Base-by-base conservation (phyloP, 2,888 invertebrate genomes). In the Drosophila cyrtoloma region DNA sequence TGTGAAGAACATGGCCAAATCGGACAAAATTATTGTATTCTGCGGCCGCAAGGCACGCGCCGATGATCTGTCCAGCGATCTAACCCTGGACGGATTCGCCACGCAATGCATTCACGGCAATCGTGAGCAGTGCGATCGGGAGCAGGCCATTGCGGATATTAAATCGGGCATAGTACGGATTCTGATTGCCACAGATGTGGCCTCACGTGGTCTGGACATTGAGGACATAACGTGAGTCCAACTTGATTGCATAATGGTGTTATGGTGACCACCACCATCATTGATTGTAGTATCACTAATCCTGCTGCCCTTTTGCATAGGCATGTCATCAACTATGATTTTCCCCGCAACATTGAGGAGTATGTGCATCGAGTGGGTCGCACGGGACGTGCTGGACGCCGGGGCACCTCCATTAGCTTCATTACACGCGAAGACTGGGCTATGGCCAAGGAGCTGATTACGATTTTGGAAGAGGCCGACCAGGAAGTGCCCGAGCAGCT, bases 101-200 rank as follows among this genome's bases (percentile, higher is more conserved):
- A 96, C 96, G 77, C 96, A 97, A 92, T 96, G 97, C 67, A 96
- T 99, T 78, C 99, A 99, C 93, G 98, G 99, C 19, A 97, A 97
- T 88, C 95, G 98, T 61, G 98, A 98, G 30, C 98, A 97, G 90
- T 85, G 88, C 52, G 97, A 97, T 84, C 94, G 97, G 44, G 97
- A 97, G 89, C 96, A 96, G 91, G 98, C 99, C 9, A 94, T 99
- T 10, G 95, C 95, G 30, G 98, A 98, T 86, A 96, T 99, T 86
- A 96, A 96, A 77, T 95, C 95, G 65, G 98, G 98, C 0, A 94
- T 94, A 2, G 97, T 97, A 0, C 95, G 95, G 74, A 97, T 99
- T 80, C 94, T 99, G 32, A 95, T 99, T 61, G 99, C 99, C 1
- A 99, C 99, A 0, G 99, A 99, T 94, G 97, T 99, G 1, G 99